phyloP scores from a whole-genome alignment of 1,140 invertebrate species.

The Antheraea mylitta region DNA sequence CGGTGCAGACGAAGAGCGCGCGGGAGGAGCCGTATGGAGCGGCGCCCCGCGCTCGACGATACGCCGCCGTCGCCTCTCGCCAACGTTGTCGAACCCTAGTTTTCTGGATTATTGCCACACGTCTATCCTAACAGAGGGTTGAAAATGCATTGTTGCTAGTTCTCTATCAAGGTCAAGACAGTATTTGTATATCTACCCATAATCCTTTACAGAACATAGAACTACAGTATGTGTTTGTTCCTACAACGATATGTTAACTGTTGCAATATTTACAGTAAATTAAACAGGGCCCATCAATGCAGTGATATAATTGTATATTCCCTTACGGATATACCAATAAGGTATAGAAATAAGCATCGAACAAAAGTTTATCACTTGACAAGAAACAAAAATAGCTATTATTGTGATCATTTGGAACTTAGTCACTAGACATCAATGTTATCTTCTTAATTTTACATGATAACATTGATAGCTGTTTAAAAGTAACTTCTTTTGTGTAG shows the following conservation, averaged over 20 bases:
- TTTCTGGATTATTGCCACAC: constrained; percentile 60
- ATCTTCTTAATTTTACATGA: no score
- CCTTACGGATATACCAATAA: no score
- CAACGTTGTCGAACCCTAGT: constrained; percentile 42
- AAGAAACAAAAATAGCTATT: no score
- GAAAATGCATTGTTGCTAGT: constrained; percentile 59
- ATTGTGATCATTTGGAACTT: no score
- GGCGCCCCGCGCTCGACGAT: constrained; percentile 55
- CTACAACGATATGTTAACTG: not conserved
- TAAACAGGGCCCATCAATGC: not conserved
- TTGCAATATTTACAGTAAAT: not conserved
- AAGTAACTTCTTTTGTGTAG: no score
- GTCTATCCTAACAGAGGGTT: constrained; percentile 58
- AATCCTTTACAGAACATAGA: not conserved
- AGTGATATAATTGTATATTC: no score
- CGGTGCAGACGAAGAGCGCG: constrained; percentile 54
- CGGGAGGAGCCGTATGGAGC: constrained; percentile 45
- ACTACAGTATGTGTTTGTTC: not conserved
- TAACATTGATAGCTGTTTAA: no score
- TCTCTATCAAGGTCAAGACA: constrained; percentile 63
- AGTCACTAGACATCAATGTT: no score
- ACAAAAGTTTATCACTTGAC: no score
- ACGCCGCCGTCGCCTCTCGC: constrained; percentile 24
- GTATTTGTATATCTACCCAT: not conserved
- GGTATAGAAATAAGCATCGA: no score